Evolutionary conservation across 2,888 invertebrate genomes (phyloP).

Genomic region (Callyntrura sp.): DNA sequence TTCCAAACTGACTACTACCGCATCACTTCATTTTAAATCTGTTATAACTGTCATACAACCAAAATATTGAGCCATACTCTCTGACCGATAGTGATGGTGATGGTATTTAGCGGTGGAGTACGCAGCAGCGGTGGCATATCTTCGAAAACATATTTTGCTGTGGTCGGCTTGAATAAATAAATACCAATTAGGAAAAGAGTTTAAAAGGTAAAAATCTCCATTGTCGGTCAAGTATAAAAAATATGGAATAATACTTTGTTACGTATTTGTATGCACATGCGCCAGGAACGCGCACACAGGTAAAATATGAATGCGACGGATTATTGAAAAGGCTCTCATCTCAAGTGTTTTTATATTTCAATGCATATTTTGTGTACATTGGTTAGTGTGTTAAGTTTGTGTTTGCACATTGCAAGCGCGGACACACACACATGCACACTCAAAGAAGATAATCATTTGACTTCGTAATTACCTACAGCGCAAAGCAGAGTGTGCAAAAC

Average conservation of each 20-base stretch:
- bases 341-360: background rate
- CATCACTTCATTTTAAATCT: background rate
- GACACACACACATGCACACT: too few species aligned
- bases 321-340: background rate
- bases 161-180: background rate
- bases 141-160: too few species aligned
- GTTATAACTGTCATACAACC: background rate
- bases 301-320: background rate
- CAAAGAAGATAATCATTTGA: background rate
- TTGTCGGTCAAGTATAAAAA: too few species aligned
- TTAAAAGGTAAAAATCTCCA: background rate
- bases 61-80: too few species aligned
- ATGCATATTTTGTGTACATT: background rate
- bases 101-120: background rate
- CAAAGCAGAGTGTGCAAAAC: too few species aligned
- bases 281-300: background rate
- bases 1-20: slow-evolving; percentile 11
- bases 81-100: background rate
- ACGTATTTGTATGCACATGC: too few species aligned
- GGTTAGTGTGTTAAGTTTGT: background rate
- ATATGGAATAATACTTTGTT: too few species aligned
- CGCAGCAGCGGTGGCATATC: too few species aligned
- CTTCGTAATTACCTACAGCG: too few species aligned
- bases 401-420: background rate
- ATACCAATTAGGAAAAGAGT: too few species aligned